These are phyloP conservation scores for Bombylius major DNA, from an alignment of 2,888 invertebrate genomes.

Conservation along the genomic window DNA sequence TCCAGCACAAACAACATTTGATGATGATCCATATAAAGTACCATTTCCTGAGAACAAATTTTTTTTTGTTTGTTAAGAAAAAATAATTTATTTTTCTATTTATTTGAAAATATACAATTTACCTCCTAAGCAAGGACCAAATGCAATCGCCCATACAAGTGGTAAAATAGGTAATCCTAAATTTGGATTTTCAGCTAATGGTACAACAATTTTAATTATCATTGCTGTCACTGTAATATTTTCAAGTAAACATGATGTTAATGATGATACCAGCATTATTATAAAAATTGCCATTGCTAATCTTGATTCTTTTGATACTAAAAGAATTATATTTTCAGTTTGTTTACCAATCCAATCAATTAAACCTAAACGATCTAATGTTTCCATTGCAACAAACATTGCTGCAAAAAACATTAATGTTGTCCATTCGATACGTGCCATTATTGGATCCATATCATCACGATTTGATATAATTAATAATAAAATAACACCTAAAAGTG, in stretches of 20 bases:
- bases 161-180: constrained; percentile 64
- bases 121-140: constrained; percentile 82
- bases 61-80: neutral
- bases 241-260: constrained; percentile 79
- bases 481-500: constrained; percentile 65
- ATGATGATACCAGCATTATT: constrained; percentile 75
- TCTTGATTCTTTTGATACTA: constrained; percentile 48
- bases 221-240: constrained; percentile 86
- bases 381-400: constrained; percentile 40
- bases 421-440: constrained; percentile 35
- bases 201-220: constrained; percentile 72
- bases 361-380: constrained; percentile 63
- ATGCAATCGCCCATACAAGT: constrained; percentile 72
- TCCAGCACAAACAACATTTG: constrained; percentile 84
- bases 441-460: constrained; percentile 33
- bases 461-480: constrained; percentile 63
- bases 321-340: constrained; percentile 53
- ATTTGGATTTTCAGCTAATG: constrained; percentile 52
- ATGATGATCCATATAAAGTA: constrained; percentile 78
- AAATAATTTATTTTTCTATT: neutral
- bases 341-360: constrained; percentile 67
- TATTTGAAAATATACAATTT: neutral
- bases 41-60: constrained; percentile 56
- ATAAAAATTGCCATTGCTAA: constrained; percentile 63
- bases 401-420: constrained; percentile 35